Base-by-base conservation (phyloP, 1,140 invertebrate species). In the Caenorhabditis remanei region DNA sequence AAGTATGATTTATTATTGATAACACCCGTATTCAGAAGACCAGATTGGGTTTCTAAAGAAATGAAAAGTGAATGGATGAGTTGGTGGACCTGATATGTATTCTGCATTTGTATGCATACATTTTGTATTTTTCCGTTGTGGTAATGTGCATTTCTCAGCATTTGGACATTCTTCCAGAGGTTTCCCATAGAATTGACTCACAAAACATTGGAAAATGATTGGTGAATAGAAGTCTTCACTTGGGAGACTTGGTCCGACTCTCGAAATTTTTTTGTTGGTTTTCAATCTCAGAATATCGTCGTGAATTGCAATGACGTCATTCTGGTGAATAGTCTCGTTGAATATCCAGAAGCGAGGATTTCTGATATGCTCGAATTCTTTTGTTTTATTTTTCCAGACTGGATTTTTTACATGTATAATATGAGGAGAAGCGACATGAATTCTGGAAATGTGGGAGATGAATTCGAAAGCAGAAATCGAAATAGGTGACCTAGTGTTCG, bases 11-110 rank as follows among this genome's bases (percentile, higher is more conserved):
- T 32, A 32, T 65, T 65, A 65, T 65, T 65, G 61, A 40, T 65
- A 65, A 40, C 61, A 65, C 61, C 61, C 61, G 32, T 65, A 65
- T 40, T 65, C 61, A 65, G 32, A 65, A 8, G 61, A 65, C 61
- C 61, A 65, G 61, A 40, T 40, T 4, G 61, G 61, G 16, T 65
- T 65, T 14, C 9, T 65, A 40, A 65, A 65, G 32, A 41, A 65
- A 65, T 65, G 61, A 40, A 65, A 65, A 40, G 61, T 65, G 0
- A 65, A 41, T 41, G 61, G 61, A 11, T 65, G 1, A 9, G 61
- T 14, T 41, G 61, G 40, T 2, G 61, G 61, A 65, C 61, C 61
- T 5, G 61, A 65, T 13, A 65, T 13, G 40, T 65, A 65, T 40
- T 65, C 24, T 0, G 61, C 61, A 65, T 65, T 16, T 2, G 61